Base-by-base conservation (phyloP, 2,888 invertebrate genomes). In the Glyphotaelius pellucidus region DNA sequence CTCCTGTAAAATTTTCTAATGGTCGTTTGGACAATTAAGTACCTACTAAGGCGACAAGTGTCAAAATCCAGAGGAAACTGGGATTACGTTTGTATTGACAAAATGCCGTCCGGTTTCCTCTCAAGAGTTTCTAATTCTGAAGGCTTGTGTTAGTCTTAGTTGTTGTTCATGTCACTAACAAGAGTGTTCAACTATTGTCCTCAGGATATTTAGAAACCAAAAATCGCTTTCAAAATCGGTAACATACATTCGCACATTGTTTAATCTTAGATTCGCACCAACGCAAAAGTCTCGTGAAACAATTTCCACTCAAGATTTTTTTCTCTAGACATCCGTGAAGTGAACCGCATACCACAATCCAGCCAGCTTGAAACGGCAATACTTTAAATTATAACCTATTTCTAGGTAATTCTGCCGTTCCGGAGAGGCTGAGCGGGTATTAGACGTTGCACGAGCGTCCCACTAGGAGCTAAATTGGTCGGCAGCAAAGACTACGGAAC, bases 391-490 rank as follows among this genome's bases (percentile, higher is more conserved):
- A 67, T n/a, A 67, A n/a, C 67, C 67, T 67, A 67, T n/a, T 67
- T 67, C 7, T 67, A 9, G 7, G 67, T n/a, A 67, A 67, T 25
- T 25, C 67, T 67, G 25, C 32, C 35, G 35, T 32, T 83, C 83
- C 38, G 25, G 83, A 25, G 83, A 35, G 35, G 83, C 83, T 83
- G 35, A 0, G 19, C 38, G 83, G 83, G 9, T 3, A 83, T 83
- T 83, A 35, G 38, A 83, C 25, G 38, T 35, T 83, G 83, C 83
- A 83, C 83, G 83, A 32, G 38, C 83, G 35, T 38, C 83, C 83
- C 35, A 25, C 83, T 38, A 7, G 83, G 35, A 83, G 5, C 35
- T 31, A 32, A 32, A 11, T 38, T 83, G 83, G 38, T n/a, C 35
- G 25, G 25, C 35, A 35, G 35, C 83, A 32, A 32, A 35, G 83